Percentiles rank a stretch among this genome's conserved stretches.
Evolutionary conservation across 2,797 vertebrate species (phyloP).

Genomic region (Liparis tanakae): DNA sequence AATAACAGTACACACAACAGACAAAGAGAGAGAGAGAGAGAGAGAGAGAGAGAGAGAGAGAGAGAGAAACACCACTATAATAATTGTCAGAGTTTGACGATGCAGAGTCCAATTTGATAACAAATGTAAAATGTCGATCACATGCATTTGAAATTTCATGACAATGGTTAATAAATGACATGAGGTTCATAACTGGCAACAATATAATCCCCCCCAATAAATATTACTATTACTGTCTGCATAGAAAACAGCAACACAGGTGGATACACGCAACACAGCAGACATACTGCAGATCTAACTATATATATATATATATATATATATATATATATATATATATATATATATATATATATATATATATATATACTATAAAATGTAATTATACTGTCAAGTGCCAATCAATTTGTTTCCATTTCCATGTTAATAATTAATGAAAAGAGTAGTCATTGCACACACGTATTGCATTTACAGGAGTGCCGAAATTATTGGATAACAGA

Average conservation of each 20-base stretch:
- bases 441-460: not conserved
- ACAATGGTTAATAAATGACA: not conserved
- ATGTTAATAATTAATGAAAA: not conserved
- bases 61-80: not conserved
- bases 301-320: too few species aligned
- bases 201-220: not conserved
- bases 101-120: not conserved
- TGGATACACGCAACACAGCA: not conserved
- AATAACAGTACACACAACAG: not conserved
- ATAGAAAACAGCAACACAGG: not conserved
- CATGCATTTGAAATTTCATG: not conserved
- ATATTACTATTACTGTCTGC: not conserved
- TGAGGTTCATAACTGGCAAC: not conserved
- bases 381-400: not conserved
- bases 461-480: not conserved
- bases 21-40: not conserved
- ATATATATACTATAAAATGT: not conserved
- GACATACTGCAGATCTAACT: not conserved
- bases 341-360: too few species aligned
- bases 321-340: too few species aligned
- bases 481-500: not conserved
- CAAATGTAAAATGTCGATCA: not conserved
- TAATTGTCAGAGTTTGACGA: not conserved
- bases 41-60: too few species aligned
- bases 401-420: not conserved